These are phyloP conservation scores for Spea multiplicata DNA, from an alignment of 2,113 vertebrate genomes.

Conservation along the genomic window DNA sequence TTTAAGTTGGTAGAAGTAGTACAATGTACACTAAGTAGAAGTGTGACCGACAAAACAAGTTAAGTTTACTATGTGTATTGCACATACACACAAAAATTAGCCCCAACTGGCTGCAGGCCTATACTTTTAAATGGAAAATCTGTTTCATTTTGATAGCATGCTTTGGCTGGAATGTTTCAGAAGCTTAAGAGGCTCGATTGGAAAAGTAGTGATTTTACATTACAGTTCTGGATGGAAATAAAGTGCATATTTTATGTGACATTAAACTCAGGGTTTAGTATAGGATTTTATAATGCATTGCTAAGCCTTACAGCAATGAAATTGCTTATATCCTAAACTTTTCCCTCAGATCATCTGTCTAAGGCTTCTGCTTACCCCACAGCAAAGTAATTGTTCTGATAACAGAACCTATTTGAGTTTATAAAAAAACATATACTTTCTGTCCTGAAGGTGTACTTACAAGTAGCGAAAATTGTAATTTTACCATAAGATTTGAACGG, in stretches of 20 bases:
- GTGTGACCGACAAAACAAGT: neutral
- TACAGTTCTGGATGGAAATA: conserved; percentile 5
- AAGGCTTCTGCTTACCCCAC: conserved; percentile 22
- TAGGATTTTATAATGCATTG: conserved; percentile 18
- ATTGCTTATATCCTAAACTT: conserved; percentile 32
- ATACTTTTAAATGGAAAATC: neutral
- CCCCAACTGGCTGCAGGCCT: neutral
- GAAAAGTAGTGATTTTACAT: conserved; percentile 16
- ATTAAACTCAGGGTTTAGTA: conserved; percentile 17
- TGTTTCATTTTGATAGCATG: neutral
- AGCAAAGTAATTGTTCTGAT: conserved; percentile 45
- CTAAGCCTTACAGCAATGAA: conserved; percentile 18
- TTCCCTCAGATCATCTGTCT: conserved; percentile 36
- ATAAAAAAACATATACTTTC: conserved; percentile 40
- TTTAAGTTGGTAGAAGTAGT: too few species aligned
- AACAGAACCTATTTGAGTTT: conserved; percentile 39
- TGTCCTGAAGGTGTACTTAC: conserved; percentile 30
- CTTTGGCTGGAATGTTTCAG: neutral
- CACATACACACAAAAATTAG: neutral
- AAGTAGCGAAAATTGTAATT: conserved; percentile 27
- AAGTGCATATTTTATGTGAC: conserved; percentile 32
- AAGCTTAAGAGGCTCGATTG: neutral
- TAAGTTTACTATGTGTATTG: neutral
- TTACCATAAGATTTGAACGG: conserved; percentile 19
- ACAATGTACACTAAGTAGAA: neutral